Conservation (phyloP, 2,113 vertebrate species). For the Brachyhypopomus occidentalis region DNA sequence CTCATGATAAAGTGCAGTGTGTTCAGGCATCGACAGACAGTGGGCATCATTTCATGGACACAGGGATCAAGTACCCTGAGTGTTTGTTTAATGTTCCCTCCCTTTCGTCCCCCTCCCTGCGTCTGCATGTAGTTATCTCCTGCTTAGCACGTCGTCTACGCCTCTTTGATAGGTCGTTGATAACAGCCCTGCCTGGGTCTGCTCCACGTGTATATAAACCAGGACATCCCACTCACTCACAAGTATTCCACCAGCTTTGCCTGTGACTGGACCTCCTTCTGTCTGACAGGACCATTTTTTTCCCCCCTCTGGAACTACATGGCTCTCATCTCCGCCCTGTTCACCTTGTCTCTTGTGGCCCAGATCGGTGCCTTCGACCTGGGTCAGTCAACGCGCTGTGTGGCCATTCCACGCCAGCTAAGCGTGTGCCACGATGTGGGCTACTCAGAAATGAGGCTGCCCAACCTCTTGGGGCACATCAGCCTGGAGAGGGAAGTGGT, state of each 20-base stretch:
- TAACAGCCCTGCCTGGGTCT: slow-evolving; percentile 70
- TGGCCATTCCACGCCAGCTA: slow-evolving; percentile 83
- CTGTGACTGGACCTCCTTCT: slow-evolving; percentile 26
- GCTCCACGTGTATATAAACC: slow-evolving; percentile 67
- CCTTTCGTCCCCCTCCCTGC: slow-evolving; percentile 33
- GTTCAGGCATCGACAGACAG: not conserved
- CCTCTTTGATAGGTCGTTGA: slow-evolving; percentile 76
- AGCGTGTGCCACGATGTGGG: slow-evolving; percentile 80
- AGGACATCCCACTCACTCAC: slow-evolving; percentile 24
- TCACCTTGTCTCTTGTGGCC: slow-evolving; percentile 53
- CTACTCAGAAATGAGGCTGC: slow-evolving; percentile 88
- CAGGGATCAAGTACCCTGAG: not conserved
- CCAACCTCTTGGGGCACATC: slow-evolving; percentile 87
- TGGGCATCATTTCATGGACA: slow-evolving; percentile 19
- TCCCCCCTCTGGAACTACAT: slow-evolving; percentile 50
- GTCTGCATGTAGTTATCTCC: slow-evolving; percentile 77
- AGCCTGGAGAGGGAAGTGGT: slow-evolving; percentile 81
- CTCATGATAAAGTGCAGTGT: not conserved
- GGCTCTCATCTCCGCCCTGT: slow-evolving; percentile 52
- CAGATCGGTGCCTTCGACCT: slow-evolving; percentile 75
- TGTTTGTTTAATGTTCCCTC: slow-evolving; percentile 49
- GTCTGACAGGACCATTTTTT: slow-evolving; percentile 20
- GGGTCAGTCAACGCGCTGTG: slow-evolving; percentile 85
- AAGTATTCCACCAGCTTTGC: slow-evolving; percentile 7
- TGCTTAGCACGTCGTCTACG: slow-evolving; percentile 68